Evolutionary conservation across 2,113 vertebrate genomes (phyloP).

Genomic region (Carettochelys insculpta): DNA sequence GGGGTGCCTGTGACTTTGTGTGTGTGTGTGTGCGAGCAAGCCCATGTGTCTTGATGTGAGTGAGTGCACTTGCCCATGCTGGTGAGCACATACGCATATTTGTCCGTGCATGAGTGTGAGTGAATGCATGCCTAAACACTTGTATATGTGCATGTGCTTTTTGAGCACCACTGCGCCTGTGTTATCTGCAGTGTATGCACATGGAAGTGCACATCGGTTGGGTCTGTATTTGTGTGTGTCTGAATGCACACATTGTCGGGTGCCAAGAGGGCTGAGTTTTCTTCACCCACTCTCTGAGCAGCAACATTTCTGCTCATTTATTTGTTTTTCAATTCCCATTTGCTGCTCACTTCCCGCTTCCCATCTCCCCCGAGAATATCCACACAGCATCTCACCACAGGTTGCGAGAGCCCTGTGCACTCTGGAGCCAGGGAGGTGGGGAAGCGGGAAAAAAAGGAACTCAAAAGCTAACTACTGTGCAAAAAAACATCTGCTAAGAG

Average conservation of each 20-base stretch:
- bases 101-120: no score
- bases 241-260: neutral
- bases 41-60: neutral
- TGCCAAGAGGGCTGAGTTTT: neutral
- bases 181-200: neutral
- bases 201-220: neutral
- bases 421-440: conserved; percentile 38
- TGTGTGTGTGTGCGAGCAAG: neutral
- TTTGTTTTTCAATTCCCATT: neutral
- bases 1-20: neutral
- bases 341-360: conserved; percentile 56
- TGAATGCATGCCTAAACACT: no score
- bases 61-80: no score
- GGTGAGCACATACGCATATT: neutral
- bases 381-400: conserved; percentile 27
- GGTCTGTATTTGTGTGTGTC: neutral
- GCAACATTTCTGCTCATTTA: neutral
- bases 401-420: conserved; percentile 44
- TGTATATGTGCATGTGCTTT: neutral
- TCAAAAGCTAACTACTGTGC: neutral
- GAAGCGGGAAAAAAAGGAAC: neutral
- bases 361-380: conserved; percentile 37
- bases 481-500: conserved; percentile 22
- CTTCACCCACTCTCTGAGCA: no score
- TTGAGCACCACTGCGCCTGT: neutral